Evolutionary conservation across 1,140 invertebrate species (phyloP).

Genomic region (Nasonia giraulti): DNA sequence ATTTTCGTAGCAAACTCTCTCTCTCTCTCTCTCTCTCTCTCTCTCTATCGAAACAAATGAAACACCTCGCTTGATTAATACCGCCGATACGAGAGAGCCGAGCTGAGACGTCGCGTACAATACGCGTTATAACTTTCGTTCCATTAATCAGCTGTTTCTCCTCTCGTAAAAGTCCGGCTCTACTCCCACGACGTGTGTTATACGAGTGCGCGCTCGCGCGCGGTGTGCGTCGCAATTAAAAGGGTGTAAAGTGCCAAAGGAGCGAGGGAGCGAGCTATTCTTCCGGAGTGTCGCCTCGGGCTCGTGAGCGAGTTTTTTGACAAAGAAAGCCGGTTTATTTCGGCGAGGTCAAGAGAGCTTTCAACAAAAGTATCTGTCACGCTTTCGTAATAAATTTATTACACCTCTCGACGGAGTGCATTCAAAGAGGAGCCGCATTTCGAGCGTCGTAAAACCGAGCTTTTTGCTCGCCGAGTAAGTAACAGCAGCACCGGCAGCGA

Average conservation of each 20-base stretch:
- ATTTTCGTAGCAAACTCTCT: too few relatives aligned
- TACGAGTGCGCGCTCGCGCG: not conserved
- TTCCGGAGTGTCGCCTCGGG: not conserved
- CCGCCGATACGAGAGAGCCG: too few relatives aligned
- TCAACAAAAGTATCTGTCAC: slow-evolving; percentile 41
- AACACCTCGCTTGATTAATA: too few relatives aligned
- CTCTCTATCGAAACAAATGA: too few relatives aligned
- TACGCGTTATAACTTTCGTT: slow-evolving; percentile 21
- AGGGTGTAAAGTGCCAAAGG: not conserved
- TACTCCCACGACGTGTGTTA: not conserved
- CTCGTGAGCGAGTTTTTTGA: not conserved
- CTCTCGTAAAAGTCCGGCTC: slow-evolving; percentile 23
- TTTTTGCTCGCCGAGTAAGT: not conserved
- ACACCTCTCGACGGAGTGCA: too few relatives aligned
- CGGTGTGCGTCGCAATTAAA: slow-evolving; percentile 1
- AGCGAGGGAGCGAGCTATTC: not conserved
- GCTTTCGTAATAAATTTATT: too few relatives aligned
- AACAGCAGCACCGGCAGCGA: not conserved
- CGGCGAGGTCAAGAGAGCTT: slow-evolving; percentile 30
- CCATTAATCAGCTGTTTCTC: slow-evolving; percentile 33
- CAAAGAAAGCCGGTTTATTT: not conserved
- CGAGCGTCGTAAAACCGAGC: too few relatives aligned
- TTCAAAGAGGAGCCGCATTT: too few relatives aligned
- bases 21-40: too few relatives aligned
- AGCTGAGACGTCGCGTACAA: not conserved